Conservation (phyloP, 1,140 invertebrate species). For the Heliothis subflexa region DNA sequence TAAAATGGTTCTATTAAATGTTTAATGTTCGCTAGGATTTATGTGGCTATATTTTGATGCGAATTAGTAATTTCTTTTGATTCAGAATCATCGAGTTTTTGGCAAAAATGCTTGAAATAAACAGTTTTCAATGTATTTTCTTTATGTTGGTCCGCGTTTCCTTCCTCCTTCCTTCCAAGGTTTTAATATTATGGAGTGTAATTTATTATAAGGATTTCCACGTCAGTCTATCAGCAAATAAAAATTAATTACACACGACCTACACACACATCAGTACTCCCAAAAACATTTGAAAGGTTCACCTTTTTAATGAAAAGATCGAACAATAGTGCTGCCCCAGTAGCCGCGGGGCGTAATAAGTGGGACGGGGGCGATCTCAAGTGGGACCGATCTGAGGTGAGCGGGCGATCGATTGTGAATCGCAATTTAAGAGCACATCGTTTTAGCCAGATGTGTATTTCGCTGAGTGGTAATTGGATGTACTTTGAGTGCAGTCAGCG, state of each 20-base stretch:
- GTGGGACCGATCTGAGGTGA: slow-evolving; percentile 38
- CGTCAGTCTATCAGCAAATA: neutral
- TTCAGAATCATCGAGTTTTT: too few species aligned
- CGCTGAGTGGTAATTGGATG: slow-evolving; percentile 42
- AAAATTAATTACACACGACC: neutral
- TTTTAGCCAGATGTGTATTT: slow-evolving; percentile 42
- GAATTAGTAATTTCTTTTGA: neutral
- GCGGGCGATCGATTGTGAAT: slow-evolving; percentile 37
- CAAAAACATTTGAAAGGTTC: slow-evolving; percentile 40
- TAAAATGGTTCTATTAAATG: slow-evolving; percentile 5
- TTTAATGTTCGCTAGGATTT: neutral
- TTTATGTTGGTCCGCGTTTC: neutral
- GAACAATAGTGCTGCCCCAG: slow-evolving; percentile 44
- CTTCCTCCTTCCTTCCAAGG: neutral
- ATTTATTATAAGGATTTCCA: neutral
- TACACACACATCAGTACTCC: slow-evolving; percentile 16
- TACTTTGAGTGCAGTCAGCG: slow-evolving; percentile 1
- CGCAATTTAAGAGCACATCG: slow-evolving; percentile 40
- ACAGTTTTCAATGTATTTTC: neutral
- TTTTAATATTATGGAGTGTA: neutral
- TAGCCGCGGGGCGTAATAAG: slow-evolving; percentile 48
- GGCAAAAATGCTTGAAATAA: too few species aligned
- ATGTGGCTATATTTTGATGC: neutral
- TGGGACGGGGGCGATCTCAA: slow-evolving; percentile 42
- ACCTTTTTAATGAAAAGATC: slow-evolving; percentile 45